Conservation (phyloP, 92 coral and sea anemone genomes). For the Umimayanthus chanpuru region DNA sequence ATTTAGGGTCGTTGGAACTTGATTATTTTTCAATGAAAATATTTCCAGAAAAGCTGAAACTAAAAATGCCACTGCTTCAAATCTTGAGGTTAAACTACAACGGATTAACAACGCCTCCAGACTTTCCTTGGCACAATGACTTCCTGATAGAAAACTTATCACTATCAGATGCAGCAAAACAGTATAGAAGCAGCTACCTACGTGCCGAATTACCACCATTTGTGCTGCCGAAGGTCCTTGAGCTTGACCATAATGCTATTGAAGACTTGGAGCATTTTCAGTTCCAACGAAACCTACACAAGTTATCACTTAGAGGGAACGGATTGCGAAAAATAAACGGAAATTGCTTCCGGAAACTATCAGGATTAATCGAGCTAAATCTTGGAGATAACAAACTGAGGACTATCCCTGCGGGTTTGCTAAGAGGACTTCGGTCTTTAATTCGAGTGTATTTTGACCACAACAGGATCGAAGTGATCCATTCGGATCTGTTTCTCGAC, state of each 20-base stretch:
- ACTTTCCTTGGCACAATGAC: constrained; percentile 63
- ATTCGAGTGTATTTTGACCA: constrained; percentile 4
- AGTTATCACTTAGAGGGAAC: constrained; percentile 44
- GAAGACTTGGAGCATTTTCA: constrained; percentile 27
- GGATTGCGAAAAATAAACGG: constrained; percentile 16
- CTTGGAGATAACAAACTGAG: constrained; percentile 37
- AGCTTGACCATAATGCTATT: constrained; percentile 22
- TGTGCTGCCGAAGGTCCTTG: constrained; percentile 19
- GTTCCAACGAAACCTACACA: constrained; percentile 15
- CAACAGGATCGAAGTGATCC: constrained; percentile 15
- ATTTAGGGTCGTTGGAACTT: constrained; percentile 62
- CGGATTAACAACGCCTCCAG: constrained; percentile 59
- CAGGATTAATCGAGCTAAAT: constrained; percentile 32
- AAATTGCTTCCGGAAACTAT: constrained; percentile 18
- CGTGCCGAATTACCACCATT: constrained; percentile 1
- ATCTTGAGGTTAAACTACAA: constrained; percentile 53
- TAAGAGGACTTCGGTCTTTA: constrained; percentile 16
- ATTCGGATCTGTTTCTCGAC: not conserved
- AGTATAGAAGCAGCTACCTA: not conserved
- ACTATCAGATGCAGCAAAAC: constrained; percentile 14
- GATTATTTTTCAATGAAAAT: constrained; percentile 46
- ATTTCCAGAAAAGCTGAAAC: constrained; percentile 51
- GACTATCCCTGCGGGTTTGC: constrained; percentile 16
- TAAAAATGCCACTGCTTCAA: constrained; percentile 77
- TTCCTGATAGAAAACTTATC: constrained; percentile 6